Conservation (phyloP, 2,797 vertebrate species). For the Rhinogobio ventralis region DNA sequence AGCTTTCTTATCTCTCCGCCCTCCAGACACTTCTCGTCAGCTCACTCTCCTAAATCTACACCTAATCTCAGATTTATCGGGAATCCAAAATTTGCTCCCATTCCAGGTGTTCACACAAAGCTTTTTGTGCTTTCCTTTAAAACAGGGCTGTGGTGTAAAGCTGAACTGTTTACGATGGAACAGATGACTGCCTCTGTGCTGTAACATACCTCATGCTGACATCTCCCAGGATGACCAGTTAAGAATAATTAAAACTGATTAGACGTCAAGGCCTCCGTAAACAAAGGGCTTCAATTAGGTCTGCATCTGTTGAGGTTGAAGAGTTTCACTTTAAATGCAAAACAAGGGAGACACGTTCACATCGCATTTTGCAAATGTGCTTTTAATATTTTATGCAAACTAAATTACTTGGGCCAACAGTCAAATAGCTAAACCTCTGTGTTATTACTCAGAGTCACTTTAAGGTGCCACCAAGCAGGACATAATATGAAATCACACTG, state of each 20-base stretch:
- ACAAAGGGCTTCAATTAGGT: constrained; percentile 47
- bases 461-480: constrained; percentile 12
- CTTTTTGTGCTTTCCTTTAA: constrained; percentile 31
- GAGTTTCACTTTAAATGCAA: constrained; percentile 35
- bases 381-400: constrained; percentile 34
- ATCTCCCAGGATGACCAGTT: constrained; percentile 50
- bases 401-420: constrained; percentile 18
- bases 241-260: constrained; percentile 52
- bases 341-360: constrained; percentile 11
- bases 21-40: constrained; percentile 48
- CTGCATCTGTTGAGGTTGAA: constrained; percentile 14
- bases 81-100: constrained; percentile 48
- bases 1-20: constrained; percentile 49
- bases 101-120: constrained; percentile 50
- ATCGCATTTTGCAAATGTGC: constrained; percentile 21
- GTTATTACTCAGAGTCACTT: constrained; percentile 8
- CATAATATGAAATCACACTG: constrained; percentile 19
- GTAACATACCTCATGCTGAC: constrained; percentile 40
- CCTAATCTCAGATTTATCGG: constrained; percentile 54
- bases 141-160: constrained; percentile 7
- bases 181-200: neutral
- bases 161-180: constrained; percentile 17
- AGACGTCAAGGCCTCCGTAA: constrained; percentile 31
- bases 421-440: constrained; percentile 18
- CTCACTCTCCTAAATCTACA: constrained; percentile 50